Evolutionary conservation across 2,888 invertebrate genomes (phyloP).

Genomic region (Abscondita cerata): DNA sequence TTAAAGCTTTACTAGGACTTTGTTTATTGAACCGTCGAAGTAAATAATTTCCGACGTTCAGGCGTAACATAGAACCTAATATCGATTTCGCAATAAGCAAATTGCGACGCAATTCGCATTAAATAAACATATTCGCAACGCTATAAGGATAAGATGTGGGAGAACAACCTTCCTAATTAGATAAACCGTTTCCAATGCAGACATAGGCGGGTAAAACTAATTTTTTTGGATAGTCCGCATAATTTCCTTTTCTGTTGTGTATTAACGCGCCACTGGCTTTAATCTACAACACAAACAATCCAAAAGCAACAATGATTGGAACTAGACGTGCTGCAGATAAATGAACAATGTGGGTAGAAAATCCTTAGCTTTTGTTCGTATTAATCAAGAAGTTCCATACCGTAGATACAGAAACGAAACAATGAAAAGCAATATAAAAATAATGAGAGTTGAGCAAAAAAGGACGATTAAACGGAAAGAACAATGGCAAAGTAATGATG

Average conservation of each 20-base stretch:
- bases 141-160: slow-evolving; percentile 21
- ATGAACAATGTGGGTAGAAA: slow-evolving; percentile 32
- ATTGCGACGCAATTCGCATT: too few relatives aligned
- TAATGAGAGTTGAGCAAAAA: slow-evolving; percentile 29
- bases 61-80: too few relatives aligned
- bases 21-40: too few relatives aligned
- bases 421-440: slow-evolving; percentile 29
- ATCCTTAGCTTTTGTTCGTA: slow-evolving; percentile 36
- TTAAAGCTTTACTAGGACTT: too few relatives aligned
- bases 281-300: slow-evolving; percentile 33
- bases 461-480: slow-evolving; percentile 31
- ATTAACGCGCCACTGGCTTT: slow-evolving; percentile 25
- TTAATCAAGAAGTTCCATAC: slow-evolving; percentile 33
- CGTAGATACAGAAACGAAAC: slow-evolving; percentile 12
- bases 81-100: too few relatives aligned
- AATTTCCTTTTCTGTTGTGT: background rate
- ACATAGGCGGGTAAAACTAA: slow-evolving; percentile 19
- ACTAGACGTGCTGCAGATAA: slow-evolving; percentile 34
- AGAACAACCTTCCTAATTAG: slow-evolving; percentile 33
- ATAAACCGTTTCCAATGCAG: slow-evolving; percentile 8
- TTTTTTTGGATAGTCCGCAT: slow-evolving; percentile 3
- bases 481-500: slow-evolving; percentile 31
- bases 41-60: too few relatives aligned
- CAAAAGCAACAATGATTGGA: slow-evolving; percentile 30
- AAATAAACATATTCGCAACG: background rate